Percentiles rank a stretch among this genome's conserved stretches.
These are phyloP conservation scores for Paramormyrops hopkinsi DNA, from an alignment of 2,797 vertebrate species.

Conservation along the genomic window DNA sequence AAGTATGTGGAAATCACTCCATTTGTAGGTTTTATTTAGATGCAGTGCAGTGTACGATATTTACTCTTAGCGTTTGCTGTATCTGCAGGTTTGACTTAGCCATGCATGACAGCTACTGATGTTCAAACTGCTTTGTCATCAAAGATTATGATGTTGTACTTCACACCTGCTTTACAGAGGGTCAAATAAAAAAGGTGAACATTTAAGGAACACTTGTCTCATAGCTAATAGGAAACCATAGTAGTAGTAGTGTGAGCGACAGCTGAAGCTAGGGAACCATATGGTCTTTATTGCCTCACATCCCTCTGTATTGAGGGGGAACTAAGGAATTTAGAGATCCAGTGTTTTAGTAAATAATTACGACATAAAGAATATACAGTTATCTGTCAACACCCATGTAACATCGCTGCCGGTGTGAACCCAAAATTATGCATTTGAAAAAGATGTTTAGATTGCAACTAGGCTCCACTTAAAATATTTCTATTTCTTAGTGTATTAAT, in stretches of 20 bases:
- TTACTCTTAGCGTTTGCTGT: not conserved
- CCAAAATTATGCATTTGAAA: not conserved
- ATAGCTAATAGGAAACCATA: not conserved
- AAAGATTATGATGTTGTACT: not conserved
- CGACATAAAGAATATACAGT: not conserved
- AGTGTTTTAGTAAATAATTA: not conserved
- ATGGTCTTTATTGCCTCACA: slow-evolving; percentile 48
- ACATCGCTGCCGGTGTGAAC: not conserved
- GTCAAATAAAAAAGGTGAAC: not conserved
- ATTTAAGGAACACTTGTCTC: not conserved
- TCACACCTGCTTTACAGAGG: not conserved
- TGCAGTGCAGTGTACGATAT: not conserved
- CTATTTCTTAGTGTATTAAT: not conserved
- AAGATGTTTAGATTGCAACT: not conserved
- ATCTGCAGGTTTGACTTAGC: not conserved
- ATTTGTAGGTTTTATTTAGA: not conserved
- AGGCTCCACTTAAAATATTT: not conserved
- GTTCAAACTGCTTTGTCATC: not conserved
- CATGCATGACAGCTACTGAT: not conserved
- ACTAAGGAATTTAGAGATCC: not conserved
- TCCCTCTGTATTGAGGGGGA: not conserved
- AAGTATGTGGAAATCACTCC: not conserved
- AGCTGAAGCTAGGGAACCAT: not conserved
- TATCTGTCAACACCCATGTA: not conserved
- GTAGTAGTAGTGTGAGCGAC: not conserved